Evolutionary conservation across 2,113 vertebrate species (phyloP).

Genomic region (Aptenodytes forsteri): DNA sequence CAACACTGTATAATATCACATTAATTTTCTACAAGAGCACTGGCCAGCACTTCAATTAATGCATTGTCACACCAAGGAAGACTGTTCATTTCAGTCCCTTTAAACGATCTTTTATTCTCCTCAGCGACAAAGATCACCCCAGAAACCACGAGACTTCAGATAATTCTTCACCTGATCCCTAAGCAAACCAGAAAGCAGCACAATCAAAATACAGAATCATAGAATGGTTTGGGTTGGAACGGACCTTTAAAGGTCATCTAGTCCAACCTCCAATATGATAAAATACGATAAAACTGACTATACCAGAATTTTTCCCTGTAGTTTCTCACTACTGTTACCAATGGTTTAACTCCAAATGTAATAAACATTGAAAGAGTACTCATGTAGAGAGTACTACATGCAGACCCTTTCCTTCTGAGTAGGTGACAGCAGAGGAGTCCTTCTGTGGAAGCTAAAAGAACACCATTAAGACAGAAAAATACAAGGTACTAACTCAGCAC

Average conservation of each 20-base stretch:
- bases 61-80: not conserved
- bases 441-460: not conserved
- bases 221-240: not conserved
- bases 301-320: not conserved
- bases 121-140: not conserved
- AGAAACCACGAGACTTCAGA: not conserved
- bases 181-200: not conserved
- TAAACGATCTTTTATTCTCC: conserved; percentile 19
- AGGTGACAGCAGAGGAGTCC: not conserved
- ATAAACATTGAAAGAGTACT: not conserved
- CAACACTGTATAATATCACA: not conserved
- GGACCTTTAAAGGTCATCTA: not conserved
- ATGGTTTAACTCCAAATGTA: not conserved
- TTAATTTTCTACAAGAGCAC: not conserved
- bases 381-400: not conserved
- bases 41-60: not conserved
- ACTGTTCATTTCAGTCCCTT: not conserved
- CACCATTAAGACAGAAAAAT: not conserved
- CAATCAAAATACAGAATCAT: not conserved
- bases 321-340: not conserved
- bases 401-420: not conserved
- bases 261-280: not conserved
- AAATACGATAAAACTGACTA: not conserved
- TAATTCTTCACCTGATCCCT: not conserved
- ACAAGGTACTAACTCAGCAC: not conserved